Evolutionary conservation across 2,113 vertebrate species (phyloP).

Genomic region (Oncorhynchus tshawytscha): DNA sequence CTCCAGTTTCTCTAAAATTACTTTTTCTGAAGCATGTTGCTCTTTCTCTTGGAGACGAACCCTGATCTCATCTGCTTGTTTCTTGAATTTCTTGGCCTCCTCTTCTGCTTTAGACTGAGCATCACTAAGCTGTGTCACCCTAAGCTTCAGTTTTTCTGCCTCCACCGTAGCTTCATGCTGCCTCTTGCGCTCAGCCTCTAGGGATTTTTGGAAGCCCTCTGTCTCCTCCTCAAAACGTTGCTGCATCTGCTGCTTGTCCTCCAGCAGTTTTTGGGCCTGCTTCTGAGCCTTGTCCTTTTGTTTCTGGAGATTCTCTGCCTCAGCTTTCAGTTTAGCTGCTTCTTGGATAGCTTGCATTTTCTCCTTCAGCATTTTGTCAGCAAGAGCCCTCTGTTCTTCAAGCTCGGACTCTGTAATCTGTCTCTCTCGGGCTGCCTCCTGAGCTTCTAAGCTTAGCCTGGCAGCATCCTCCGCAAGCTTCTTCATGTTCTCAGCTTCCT

Average conservation of each 20-base stretch:
- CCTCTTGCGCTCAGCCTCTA: slow-evolving; percentile 85
- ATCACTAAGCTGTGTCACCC: slow-evolving; percentile 82
- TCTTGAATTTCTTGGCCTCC: slow-evolving; percentile 87
- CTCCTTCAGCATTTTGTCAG: slow-evolving; percentile 92
- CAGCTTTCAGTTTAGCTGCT: slow-evolving; percentile 83
- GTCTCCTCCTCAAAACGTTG: slow-evolving; percentile 86
- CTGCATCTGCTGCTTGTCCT: slow-evolving; percentile 91
- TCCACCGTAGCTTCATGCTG: slow-evolving; percentile 84
- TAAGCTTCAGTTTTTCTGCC: slow-evolving; percentile 84
- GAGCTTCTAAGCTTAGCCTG: slow-evolving; percentile 82
- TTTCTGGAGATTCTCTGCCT: slow-evolving; percentile 89
- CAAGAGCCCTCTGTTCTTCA: slow-evolving; percentile 83
- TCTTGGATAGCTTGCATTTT: slow-evolving; percentile 97
- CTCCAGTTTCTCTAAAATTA: slow-evolving; percentile 84
- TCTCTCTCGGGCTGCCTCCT: slow-evolving; percentile 86
- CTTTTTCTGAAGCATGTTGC: slow-evolving; percentile 77
- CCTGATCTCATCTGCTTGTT: slow-evolving; percentile 87
- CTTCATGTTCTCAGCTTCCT: slow-evolving; percentile 94
- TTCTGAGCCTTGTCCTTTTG: slow-evolving; percentile 90
- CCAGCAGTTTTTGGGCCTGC: slow-evolving; percentile 85
- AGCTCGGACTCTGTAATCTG: slow-evolving; percentile 83
- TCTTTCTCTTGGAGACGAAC: slow-evolving; percentile 76
- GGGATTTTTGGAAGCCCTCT: slow-evolving; percentile 85
- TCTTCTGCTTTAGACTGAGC: slow-evolving; percentile 86
- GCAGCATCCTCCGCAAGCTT: slow-evolving; percentile 89